Evolutionary conservation across 64 coral and sea anemone species (phyloP), one percentile per base, ranked within the genome.

Genomic region (Orbicella faveolata): DNA sequence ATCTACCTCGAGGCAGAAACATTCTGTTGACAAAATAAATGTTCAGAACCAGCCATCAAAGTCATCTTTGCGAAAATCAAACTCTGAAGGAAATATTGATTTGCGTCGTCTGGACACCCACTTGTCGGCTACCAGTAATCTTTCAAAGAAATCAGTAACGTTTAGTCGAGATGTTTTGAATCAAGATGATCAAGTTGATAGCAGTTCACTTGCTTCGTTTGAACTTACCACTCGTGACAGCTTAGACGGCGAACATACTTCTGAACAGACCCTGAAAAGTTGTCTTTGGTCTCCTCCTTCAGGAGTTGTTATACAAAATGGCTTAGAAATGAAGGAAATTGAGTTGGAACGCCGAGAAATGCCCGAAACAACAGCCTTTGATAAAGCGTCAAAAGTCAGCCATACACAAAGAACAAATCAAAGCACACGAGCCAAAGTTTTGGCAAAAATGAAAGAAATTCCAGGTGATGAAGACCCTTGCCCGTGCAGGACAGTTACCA

Each of bases 261-360:
- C 61, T 10, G 70, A 77, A 36, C 73, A 52, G 5, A 34, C 79
- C 2, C 79, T 61, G 4, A 77, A 76, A 8, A 84, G 67, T 72
- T 76, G 89, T 65, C 76, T 78, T 36, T 94, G 83, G 35, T 78
- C 87, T 66, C 57, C 83, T 4, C 79, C 67, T 41, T 51, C 73
- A 14, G 95, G 92, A 53, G 86, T 97, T 86, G 76, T 97, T 73
- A 97, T 97, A 85, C 88, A 97, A 65, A 97, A 97, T 77, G 95
- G 95, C 6, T 86, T 81, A 33, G 95, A 97, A 87, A 80, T 94
- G 70, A 90, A 76, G 41, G 88, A 88, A 79, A 53, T 52, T 51
- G 35, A 44, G 11, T 34, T 48, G 53, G 67, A 93, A 15, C 17
- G 2, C 19, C 36, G 52, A 18, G 74, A 41, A 74, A 85, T 55